These are phyloP conservation scores for Drosophila stalkeri DNA, from an alignment of 2,888 invertebrate species.

Conservation along the genomic window DNA sequence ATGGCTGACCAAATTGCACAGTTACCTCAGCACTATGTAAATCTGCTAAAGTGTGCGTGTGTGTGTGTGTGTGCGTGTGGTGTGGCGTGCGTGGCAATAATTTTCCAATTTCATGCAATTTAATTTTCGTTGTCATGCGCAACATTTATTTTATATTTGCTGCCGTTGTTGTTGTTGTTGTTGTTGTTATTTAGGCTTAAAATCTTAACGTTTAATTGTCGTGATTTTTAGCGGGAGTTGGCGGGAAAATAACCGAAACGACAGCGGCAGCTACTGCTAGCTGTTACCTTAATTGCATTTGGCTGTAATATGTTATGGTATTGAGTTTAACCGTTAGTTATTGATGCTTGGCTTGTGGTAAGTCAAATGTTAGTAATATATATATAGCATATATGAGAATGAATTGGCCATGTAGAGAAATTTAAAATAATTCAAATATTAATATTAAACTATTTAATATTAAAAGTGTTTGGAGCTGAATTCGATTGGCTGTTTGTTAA, in stretches of 20 bases:
- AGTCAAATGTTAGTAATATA: not conserved
- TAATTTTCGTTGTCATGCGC: conserved; percentile 69
- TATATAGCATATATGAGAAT: not conserved
- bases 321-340: conserved; percentile 53
- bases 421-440: too few relatives aligned
- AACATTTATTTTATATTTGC: conserved; percentile 38
- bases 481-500: too few relatives aligned
- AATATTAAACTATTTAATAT: too few relatives aligned
- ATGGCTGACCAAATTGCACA: conserved; percentile 73
- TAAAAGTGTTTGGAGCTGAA: too few relatives aligned
- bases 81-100: conserved; percentile 67
- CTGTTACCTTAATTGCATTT: conserved; percentile 65
- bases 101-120: conserved; percentile 81
- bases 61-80: conserved; percentile 10
- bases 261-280: not conserved
- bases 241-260: conserved; percentile 4
- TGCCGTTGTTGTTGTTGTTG: conserved; percentile 29
- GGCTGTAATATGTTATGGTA: conserved; percentile 39
- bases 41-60: conserved; percentile 31
- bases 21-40: conserved; percentile 63
- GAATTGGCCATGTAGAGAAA: too few relatives aligned
- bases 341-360: not conserved
- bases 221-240: conserved; percentile 22
- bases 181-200: conserved; percentile 43
- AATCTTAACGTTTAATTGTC: conserved; percentile 54